Conservation (phyloP, 2,797 vertebrate genomes). For the Moxostoma hubbsi region DNA sequence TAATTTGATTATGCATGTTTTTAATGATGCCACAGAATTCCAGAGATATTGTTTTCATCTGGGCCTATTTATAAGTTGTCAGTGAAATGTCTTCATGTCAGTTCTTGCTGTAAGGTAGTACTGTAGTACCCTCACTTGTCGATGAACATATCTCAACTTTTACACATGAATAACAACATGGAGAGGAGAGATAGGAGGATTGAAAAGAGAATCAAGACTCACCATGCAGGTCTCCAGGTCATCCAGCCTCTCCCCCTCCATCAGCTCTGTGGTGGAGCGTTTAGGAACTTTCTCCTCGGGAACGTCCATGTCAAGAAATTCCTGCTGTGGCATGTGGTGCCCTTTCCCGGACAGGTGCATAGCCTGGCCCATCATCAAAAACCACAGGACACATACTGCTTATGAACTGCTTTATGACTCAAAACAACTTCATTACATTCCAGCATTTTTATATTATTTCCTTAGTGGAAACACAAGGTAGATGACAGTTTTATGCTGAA, state of each 20-base stretch:
- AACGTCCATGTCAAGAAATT: slow-evolving; percentile 85
- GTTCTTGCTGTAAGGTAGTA: too few species aligned
- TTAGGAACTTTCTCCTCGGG: slow-evolving; percentile 85
- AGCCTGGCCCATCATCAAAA: slow-evolving; percentile 72
- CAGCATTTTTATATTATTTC: too few species aligned
- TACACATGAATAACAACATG: not conserved
- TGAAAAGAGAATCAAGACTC: slow-evolving; percentile 57
- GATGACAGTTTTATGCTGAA: too few species aligned
- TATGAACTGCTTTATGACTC: not conserved
- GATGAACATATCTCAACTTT: not conserved
- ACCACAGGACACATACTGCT: not conserved
- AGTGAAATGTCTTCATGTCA: too few species aligned
- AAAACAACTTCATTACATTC: too few species aligned
- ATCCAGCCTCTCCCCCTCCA: slow-evolving; percentile 91
- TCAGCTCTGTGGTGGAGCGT: slow-evolving; percentile 81
- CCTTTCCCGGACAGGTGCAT: slow-evolving; percentile 89
- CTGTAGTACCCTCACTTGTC: too few species aligned
- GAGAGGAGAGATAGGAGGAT: not conserved
- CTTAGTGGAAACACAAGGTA: too few species aligned
- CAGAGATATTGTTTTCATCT: too few species aligned
- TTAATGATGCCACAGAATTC: too few species aligned
- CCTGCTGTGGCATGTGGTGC: slow-evolving; percentile 84
- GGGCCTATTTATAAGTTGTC: too few species aligned
- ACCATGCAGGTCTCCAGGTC: slow-evolving; percentile 96
- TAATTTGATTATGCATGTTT: too few species aligned